Conservation (phyloP, 1,140 invertebrate species). For the Drosophila paulistorum region DNA sequence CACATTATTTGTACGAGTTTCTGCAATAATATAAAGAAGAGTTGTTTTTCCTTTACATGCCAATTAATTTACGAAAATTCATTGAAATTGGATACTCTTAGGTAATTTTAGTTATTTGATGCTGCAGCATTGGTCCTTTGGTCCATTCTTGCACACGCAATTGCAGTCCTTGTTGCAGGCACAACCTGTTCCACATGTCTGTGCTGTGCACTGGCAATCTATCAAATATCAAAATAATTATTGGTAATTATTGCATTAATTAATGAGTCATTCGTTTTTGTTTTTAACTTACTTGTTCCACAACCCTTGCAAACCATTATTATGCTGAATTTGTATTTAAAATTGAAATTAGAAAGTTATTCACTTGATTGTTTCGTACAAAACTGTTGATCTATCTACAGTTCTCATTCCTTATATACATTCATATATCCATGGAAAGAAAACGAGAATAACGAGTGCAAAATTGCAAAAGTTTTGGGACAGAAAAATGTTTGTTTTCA, state of each 20-base stretch:
- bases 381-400: slow-evolving; percentile 37
- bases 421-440: slow-evolving; percentile 25
- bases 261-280: not conserved
- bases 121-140: slow-evolving; percentile 70
- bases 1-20: too few species aligned
- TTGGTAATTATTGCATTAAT: not conserved
- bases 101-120: slow-evolving; percentile 40
- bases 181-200: slow-evolving; percentile 60
- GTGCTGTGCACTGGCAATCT: slow-evolving; percentile 60
- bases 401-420: slow-evolving; percentile 30
- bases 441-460: slow-evolving; percentile 42
- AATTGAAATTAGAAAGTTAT: slow-evolving; percentile 14
- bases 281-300: slow-evolving; percentile 51
- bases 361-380: slow-evolving; percentile 35
- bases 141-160: slow-evolving; percentile 62
- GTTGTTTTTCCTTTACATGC: too few species aligned
- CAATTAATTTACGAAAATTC: too few species aligned
- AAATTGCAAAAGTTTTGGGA: slow-evolving; percentile 43
- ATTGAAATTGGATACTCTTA: too few species aligned
- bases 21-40: too few species aligned
- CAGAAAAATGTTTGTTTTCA: slow-evolving; percentile 8
- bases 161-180: slow-evolving; percentile 62
- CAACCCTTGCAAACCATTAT: slow-evolving; percentile 64
- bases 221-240: slow-evolving; percentile 29
- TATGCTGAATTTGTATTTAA: slow-evolving; percentile 19